These are phyloP conservation scores for Deilephila elpenor DNA, from an alignment of 2,888 invertebrate genomes.

Conservation along the genomic window DNA sequence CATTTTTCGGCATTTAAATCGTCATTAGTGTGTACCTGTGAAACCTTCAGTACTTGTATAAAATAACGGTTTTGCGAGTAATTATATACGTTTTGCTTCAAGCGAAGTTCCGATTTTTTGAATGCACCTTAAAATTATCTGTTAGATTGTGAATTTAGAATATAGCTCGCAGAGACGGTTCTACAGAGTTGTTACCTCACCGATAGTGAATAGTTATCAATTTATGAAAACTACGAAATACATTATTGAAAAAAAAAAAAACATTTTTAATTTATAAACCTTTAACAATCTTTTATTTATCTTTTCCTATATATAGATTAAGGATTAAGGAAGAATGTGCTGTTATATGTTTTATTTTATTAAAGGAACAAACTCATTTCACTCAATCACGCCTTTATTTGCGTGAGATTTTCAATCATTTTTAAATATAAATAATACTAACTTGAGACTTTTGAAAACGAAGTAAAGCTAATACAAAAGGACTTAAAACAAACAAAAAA, in stretches of 20 bases:
- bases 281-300: background rate
- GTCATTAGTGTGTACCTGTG: conserved; percentile 9
- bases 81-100: conserved; percentile 9
- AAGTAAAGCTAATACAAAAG: too few species aligned
- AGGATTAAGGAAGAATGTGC: too few species aligned
- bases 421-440: too few species aligned
- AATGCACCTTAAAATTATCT: conserved; percentile 69
- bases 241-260: conserved; percentile 65
- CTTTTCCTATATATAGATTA: background rate
- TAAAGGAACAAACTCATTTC: too few species aligned
- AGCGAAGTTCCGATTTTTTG: conserved; percentile 49
- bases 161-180: conserved; percentile 72
- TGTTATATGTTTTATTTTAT: too few species aligned
- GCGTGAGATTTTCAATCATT: too few species aligned
- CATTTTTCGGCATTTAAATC: conserved; percentile 27
- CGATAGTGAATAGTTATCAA: conserved; percentile 82
- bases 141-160: conserved; percentile 75
- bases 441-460: too few species aligned
- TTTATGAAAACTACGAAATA: conserved; percentile 79
- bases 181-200: conserved; percentile 82
- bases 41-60: conserved; percentile 10
- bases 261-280: conserved; percentile 38
- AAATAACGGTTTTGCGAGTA: conserved; percentile 1
- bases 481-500: too few species aligned
- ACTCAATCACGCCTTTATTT: too few species aligned